Base-by-base conservation (phyloP, 2,113 vertebrate species). In the Zosterops hypoxanthus region DNA sequence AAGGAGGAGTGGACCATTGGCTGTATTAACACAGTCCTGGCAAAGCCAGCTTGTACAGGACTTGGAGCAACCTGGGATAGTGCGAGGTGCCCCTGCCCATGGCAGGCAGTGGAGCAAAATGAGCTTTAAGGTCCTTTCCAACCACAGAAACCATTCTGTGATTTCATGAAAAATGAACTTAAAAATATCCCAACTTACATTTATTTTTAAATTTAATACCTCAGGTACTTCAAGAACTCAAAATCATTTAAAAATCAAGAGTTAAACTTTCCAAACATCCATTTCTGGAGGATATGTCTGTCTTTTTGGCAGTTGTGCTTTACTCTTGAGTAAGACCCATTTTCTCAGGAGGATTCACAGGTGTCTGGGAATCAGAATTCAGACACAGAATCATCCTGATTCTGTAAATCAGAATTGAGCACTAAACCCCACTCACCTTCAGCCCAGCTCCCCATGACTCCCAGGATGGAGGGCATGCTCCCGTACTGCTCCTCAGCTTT, bases 401-500 rank as follows among this genome's bases (percentile, higher is more conserved):
- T 39, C 39, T 39, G 39, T 39, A 39, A 39, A 39, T 39, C 39
- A 39, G 39, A 39, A 8, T 0, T 3, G 26, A 53, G 46, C 69
- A 12, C 12, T 2, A 28, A n/a, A 41, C 11, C 34, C 3, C 46
- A 25, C 75, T 96, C 95, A 99, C 98, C 99, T 98, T 98, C 98
- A 80, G 97, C 98, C 96, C 98, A 99, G 95, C 86, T 98, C 9
- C 98, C 98, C 72, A 98, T 98, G 56, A 98, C 98, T 3, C 98
- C 98, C 7, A 99, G 96, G 64, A 98, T 98, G 0, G 98, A 98
- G 52, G 98, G 98, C 31, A 98, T 97, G 53, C 91, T 98, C 36
- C 97, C 87, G 8, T 98, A 99, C 42, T 98, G 98, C 77, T 99
- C 98, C 3, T 99, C 98, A 41, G 97, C 98, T 69, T 98, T 97